Conservation (phyloP, 2,888 invertebrate genomes). For the Allygus modestus region DNA sequence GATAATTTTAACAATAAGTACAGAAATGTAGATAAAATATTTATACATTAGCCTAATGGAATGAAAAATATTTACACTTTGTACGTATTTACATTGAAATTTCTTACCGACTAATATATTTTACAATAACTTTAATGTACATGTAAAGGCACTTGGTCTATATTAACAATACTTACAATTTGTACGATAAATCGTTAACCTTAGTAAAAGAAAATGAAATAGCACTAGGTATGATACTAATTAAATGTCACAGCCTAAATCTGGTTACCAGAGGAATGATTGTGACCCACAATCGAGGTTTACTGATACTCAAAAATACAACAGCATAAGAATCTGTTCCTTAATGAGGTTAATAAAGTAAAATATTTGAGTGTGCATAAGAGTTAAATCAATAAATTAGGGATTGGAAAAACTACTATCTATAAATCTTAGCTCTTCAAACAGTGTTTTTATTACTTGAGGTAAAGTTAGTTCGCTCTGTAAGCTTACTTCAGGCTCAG, state of each 20-base stretch:
- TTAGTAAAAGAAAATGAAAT: neutral
- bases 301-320: neutral
- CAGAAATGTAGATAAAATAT: slow-evolving; percentile 45
- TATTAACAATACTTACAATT: slow-evolving; percentile 14
- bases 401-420: slow-evolving; percentile 52
- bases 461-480: slow-evolving; percentile 53
- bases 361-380: neutral
- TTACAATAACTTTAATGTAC: slow-evolving; percentile 5
- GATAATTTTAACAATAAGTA: slow-evolving; percentile 44
- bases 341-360: too few relatives aligned
- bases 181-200: neutral
- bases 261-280: slow-evolving; percentile 25
- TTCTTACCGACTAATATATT: neutral
- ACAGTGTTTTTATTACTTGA: slow-evolving; percentile 48
- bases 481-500: slow-evolving; percentile 53
- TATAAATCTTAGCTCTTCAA: slow-evolving; percentile 47
- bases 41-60: slow-evolving; percentile 25
- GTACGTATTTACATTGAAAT: slow-evolving; percentile 25
- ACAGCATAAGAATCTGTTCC: too few relatives aligned
- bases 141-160: slow-evolving; percentile 45
- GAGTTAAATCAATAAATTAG: neutral
- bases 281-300: slow-evolving; percentile 1
- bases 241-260: slow-evolving; percentile 46
- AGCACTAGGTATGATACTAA: slow-evolving; percentile 11
- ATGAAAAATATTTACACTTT: slow-evolving; percentile 39